Base-by-base conservation (phyloP, 2,797 vertebrate genomes). In the Gallirallus australis region DNA sequence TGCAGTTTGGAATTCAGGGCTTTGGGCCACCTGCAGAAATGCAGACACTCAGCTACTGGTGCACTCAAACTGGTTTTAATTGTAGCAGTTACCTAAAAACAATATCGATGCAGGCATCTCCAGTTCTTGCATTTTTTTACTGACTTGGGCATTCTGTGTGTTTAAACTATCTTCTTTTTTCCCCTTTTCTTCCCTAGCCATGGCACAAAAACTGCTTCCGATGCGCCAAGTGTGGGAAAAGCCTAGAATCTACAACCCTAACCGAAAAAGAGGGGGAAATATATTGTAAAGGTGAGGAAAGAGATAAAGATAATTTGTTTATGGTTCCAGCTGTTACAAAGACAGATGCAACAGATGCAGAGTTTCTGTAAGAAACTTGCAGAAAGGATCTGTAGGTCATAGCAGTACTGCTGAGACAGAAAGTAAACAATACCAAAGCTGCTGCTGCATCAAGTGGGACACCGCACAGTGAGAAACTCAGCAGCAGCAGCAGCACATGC, bases 201-300 rank as follows among this genome's bases (percentile, higher is more conserved):
- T 99, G 99, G 99, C 99, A 99, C 75, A 99, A 99, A 98, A 99
- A 99, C 97, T 99, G 99, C 93, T 99, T 99, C 97, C 98, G 99
- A 72, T 99, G 99, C 96, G 99, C 99, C 66, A 99, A 99, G 82
- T 99, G 99, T 96, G 99, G 99, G 25, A 99, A 99, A 97, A 99
- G 99, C 94, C 98, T 99, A 92, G 99, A 99, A 97, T 99, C 99
- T 16, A 99, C 99, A 82, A 99, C 99, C 61, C 97, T 99, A 97
- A 99, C 99, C 1, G 99, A 99, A 97, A 99, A 99, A 95, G 99
- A 99, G 3, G 99, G 99, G 52, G 99, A 99, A 97, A 99, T 99
- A 98, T 99, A 99, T 97, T 99, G 99, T 98, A 99, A 99, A 99
- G 99, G 99, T 99, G 97, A 98, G 97, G 33, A 86, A 86, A 92